phyloP scores from a whole-genome alignment of 2,113 vertebrate species.

The Chaenocephalus aceratus region DNA sequence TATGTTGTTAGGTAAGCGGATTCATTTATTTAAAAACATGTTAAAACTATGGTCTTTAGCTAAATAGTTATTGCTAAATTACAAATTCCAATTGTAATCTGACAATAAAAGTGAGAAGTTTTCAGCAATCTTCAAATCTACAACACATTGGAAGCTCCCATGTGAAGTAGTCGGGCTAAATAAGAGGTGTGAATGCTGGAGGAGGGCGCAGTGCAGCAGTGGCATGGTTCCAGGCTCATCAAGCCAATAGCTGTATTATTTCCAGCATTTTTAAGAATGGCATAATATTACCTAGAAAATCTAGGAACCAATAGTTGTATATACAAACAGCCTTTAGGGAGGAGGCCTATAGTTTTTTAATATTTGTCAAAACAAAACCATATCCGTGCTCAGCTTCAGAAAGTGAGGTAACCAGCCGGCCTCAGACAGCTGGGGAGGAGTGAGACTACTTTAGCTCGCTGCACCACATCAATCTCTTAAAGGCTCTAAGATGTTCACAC shows the following conservation, averaged over 20 bases:
- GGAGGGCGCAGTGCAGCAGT: slow-evolving; percentile 27
- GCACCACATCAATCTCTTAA: slow-evolving; percentile 75
- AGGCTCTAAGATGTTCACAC: slow-evolving; percentile 49
- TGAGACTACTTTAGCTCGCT: slow-evolving; percentile 79
- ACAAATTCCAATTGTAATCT: neutral
- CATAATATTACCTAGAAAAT: slow-evolving; percentile 19
- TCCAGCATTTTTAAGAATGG: slow-evolving; percentile 19
- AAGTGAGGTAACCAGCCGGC: slow-evolving; percentile 49
- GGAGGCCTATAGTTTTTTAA: slow-evolving; percentile 26
- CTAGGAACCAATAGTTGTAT: neutral
- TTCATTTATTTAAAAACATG: neutral
- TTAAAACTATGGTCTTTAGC: neutral
- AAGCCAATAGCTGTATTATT: slow-evolving; percentile 28
- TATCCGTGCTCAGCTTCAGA: slow-evolving; percentile 33
- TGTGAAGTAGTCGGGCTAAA: slow-evolving; percentile 29
- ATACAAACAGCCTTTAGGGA: slow-evolving; percentile 7
- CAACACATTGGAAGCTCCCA: slow-evolving; percentile 14
- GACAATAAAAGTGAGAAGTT: neutral
- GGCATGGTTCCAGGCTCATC: slow-evolving; percentile 48
- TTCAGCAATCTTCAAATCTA: neutral
- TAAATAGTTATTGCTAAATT: neutral
- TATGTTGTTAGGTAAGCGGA: neutral
- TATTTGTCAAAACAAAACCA: slow-evolving; percentile 24
- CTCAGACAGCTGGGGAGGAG: slow-evolving; percentile 77
- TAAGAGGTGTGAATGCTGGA: slow-evolving; percentile 36